Conservation (phyloP, 2,888 invertebrate genomes). For the Chironomus riparius region DNA sequence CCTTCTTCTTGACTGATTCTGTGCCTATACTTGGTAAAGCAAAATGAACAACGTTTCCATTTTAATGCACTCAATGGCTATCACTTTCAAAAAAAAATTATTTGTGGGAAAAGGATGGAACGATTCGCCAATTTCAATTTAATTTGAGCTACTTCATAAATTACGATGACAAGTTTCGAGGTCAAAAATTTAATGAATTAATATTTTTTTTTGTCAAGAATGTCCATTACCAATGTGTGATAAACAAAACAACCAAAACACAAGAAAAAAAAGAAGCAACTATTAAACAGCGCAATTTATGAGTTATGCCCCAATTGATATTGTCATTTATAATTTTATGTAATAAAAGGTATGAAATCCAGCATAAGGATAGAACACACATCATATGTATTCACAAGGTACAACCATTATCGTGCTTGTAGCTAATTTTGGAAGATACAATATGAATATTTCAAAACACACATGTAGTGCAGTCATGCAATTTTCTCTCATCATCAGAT, state of each 20-base stretch:
- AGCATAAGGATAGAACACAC: not conserved
- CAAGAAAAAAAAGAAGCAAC: not conserved
- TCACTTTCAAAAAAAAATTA: not conserved
- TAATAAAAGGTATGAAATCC: too few species aligned
- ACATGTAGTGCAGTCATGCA: constrained; percentile 6
- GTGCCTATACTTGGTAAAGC: not conserved
- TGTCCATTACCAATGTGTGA: not conserved
- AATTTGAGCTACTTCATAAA: too few species aligned
- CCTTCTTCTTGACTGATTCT: too few species aligned
- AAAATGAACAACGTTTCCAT: constrained; percentile 11
- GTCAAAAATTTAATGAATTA: not conserved
- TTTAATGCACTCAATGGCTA: not conserved
- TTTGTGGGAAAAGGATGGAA: not conserved
- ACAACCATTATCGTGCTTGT: not conserved
- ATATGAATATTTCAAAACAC: not conserved
- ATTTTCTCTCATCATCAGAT: not conserved
- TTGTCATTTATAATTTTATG: not conserved
- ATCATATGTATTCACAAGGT: not conserved
- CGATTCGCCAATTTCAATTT: too few species aligned
- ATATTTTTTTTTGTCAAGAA: not conserved
- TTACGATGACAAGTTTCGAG: too few species aligned
- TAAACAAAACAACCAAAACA: too few species aligned
- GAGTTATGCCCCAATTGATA: not conserved
- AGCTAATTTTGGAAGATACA: not conserved
- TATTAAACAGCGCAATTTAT: not conserved